Evolutionary conservation across 2,113 vertebrate species (phyloP), one percentile per base, ranked within the genome.

Genomic region (Sapajus apella): DNA sequence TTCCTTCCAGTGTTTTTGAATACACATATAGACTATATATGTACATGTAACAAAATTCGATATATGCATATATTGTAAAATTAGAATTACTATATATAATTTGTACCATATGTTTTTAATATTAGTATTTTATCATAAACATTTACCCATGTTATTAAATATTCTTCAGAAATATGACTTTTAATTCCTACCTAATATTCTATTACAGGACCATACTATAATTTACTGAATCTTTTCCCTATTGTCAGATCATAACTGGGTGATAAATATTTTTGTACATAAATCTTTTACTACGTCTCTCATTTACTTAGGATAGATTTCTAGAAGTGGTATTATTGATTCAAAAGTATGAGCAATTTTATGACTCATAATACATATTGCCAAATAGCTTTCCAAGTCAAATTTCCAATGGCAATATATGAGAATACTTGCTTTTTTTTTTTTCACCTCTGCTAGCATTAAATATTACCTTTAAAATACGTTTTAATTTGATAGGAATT

Each of bases 281-380:
- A 97, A 97, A 97, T 97, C 93, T 97, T 95, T 95, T 96, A 91
- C 58, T 95, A 72, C 37, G 32, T 87, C 13, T 86, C 75, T 97
- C 97, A 91, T 96, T 97, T 97, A 96, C 91, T 97, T 95, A 96
- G 87, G 79, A 32, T 97, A 90, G 86, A 95, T 97, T 97, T 97
- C 95, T 97, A 94, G 64, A 95, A 94, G 90, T 86, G 86, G 86
- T 94, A 95, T 95, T 97, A 92, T 95, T 96, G 97, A 96, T 93
- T 97, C 82, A 90, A 89, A 96, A 73, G 76, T 95, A 72, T 92
- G 87, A 95, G 32, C 73, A 89, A 37, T 97, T 98, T 97, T 97
- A 91, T 96, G 94, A 72, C 56, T 86, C 25, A 64, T 89, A 68
- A 80, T 92, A 45, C 8, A 23, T 87, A 77, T 95, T 95, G 90